These are phyloP conservation scores for Pimpla rufipes DNA, from an alignment of 2,888 invertebrate genomes.

Conservation along the genomic window DNA sequence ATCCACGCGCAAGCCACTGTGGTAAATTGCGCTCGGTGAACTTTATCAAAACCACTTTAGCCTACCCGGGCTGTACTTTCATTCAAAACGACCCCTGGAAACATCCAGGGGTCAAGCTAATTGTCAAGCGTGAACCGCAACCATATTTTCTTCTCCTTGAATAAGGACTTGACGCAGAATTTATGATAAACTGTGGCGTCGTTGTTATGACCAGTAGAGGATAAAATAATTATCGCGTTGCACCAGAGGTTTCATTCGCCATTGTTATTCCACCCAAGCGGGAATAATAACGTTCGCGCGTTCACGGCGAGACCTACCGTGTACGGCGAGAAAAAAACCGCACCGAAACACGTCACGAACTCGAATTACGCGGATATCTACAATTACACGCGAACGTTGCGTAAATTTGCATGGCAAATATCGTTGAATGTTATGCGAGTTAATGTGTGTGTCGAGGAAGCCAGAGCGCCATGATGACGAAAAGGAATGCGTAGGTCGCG, in stretches of 20 bases:
- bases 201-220: conserved; percentile 16
- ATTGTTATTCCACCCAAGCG: conserved; percentile 42
- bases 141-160: conserved; percentile 45
- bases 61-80: conserved; percentile 33
- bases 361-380: conserved; percentile 26
- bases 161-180: conserved; percentile 25
- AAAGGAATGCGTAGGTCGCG: conserved; percentile 34
- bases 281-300: conserved; percentile 36
- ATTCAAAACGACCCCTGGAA: conserved; percentile 31
- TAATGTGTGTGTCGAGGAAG: conserved; percentile 21
- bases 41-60: conserved; percentile 61
- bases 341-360: conserved; percentile 12
- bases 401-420: conserved; percentile 42
- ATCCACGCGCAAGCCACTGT: conserved; percentile 6
- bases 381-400: conserved; percentile 45
- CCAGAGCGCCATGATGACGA: conserved; percentile 35
- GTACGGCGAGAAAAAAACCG: conserved; percentile 18
- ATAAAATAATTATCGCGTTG: conserved; percentile 52
- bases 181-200: conserved; percentile 26
- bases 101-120: conserved; percentile 43
- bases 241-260: conserved; percentile 38
- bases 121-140: conserved; percentile 50
- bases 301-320: background rate
- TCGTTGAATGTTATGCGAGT: conserved; percentile 16
- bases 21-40: conserved; percentile 54